Evolutionary conservation across 2,113 vertebrate species (phyloP).

Genomic region (Rhadina sibilatrix): DNA sequence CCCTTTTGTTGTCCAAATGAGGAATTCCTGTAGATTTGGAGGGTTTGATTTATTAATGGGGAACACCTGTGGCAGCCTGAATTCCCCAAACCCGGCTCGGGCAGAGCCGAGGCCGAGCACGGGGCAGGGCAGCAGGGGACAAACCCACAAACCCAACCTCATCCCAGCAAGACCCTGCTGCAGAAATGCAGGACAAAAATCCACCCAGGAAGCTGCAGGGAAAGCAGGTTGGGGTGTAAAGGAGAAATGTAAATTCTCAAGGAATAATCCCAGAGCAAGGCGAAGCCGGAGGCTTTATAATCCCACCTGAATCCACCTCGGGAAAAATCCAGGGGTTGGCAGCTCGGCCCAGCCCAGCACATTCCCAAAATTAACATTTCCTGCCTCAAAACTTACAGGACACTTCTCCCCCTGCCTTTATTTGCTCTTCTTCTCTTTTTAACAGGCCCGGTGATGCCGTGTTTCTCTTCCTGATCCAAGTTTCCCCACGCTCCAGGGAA

Average conservation of each 20-base stretch:
- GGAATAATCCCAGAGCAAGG: neutral
- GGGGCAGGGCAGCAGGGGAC: neutral
- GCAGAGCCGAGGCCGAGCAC: rapidly evolving
- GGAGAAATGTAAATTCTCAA: rapidly evolving
- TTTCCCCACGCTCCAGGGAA: neutral
- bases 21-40: neutral
- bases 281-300: neutral
- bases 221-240: neutral
- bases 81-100: neutral
- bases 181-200: neutral
- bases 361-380: neutral
- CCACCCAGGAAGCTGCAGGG: rapidly evolving
- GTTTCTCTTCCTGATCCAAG: neutral
- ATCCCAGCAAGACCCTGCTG: rapidly evolving
- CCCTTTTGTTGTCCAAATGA: neutral
- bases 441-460: rapidly evolving
- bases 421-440: neutral
- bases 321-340: neutral
- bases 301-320: neutral
- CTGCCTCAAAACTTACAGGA: neutral
- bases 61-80: neutral
- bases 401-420: rapidly evolving
- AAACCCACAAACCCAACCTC: neutral
- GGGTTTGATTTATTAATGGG: neutral
- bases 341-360: neutral